These are phyloP conservation scores for Eulemur rufifrons DNA, from an alignment of 2,113 vertebrate genomes.

Conservation along the genomic window DNA sequence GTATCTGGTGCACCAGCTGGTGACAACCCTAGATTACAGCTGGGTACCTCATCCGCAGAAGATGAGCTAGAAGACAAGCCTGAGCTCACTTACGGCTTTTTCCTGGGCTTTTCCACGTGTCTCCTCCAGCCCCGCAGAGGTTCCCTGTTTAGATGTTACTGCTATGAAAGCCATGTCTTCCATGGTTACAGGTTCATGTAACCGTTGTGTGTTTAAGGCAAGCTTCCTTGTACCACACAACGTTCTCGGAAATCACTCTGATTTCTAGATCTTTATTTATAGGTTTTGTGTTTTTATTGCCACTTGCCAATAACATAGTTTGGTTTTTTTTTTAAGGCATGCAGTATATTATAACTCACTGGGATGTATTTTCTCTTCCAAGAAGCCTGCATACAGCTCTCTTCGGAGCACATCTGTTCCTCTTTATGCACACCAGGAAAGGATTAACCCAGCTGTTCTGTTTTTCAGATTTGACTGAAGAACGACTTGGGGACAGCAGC, in stretches of 20 bases:
- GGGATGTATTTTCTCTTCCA: not conserved
- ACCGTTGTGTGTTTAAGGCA: not conserved
- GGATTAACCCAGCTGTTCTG: slow-evolving; percentile 70
- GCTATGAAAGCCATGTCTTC: not conserved
- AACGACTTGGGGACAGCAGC: slow-evolving; percentile 87
- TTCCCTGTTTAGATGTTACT: accelerated
- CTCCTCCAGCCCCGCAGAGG: no score
- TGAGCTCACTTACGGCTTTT: not conserved
- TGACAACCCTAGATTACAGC: not conserved
- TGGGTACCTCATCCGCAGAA: not conserved
- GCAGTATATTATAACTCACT: not conserved
- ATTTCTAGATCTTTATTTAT: not conserved
- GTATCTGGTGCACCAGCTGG: accelerated
- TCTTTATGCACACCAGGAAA: not conserved
- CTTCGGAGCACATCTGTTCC: not conserved
- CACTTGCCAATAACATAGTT: not conserved
- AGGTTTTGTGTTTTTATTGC: not conserved
- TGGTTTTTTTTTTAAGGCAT: not conserved
- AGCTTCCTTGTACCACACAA: not conserved
- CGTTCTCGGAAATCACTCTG: not conserved
- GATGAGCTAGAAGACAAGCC: not conserved
- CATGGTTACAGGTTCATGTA: accelerated
- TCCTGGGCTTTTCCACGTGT: not conserved
- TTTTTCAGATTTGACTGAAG: slow-evolving; percentile 89
- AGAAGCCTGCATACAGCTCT: not conserved